Evolutionary conservation across 2,888 invertebrate species (phyloP).

Genomic region (Cerastis rubricosa): DNA sequence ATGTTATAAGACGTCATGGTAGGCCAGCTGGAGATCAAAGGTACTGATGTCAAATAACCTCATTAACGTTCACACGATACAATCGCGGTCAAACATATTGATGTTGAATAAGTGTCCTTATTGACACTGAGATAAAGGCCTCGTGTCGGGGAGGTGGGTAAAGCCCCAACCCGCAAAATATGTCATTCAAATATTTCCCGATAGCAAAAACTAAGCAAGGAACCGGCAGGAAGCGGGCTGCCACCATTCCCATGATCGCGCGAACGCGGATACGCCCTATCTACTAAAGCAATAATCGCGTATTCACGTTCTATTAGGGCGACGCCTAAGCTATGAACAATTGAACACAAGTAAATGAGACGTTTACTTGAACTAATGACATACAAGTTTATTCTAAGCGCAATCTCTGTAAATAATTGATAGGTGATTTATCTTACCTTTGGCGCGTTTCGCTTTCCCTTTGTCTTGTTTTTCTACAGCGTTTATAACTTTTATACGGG

Average conservation of each 20-base stretch:
- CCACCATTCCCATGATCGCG: not conserved
- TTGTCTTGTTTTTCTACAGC: slow-evolving; percentile 68
- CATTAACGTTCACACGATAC: not conserved
- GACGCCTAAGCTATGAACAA: slow-evolving; percentile 81
- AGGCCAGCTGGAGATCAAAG: not conserved
- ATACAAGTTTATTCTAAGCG: slow-evolving; percentile 21
- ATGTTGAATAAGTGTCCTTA: not conserved
- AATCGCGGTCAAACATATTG: not conserved
- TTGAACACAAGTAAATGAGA: slow-evolving; percentile 78
- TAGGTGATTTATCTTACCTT: slow-evolving; percentile 59
- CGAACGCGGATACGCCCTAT: not conserved
- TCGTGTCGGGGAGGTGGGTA: not conserved
- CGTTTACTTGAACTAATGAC: slow-evolving; percentile 43
- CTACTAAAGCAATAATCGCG: not conserved
- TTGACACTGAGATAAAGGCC: not conserved
- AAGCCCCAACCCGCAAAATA: not conserved
- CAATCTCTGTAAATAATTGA: slow-evolving; percentile 24
- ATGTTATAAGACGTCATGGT: too few species aligned
- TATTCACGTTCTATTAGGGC: not conserved
- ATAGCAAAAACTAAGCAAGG: not conserved
- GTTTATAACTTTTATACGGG: slow-evolving; percentile 81
- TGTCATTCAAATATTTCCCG: not conserved
- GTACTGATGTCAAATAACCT: not conserved
- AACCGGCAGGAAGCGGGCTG: not conserved
- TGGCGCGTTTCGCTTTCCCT: slow-evolving; percentile 63